Base-by-base conservation (phyloP, 1,140 invertebrate genomes). In the Venustaconcha ellipsiformis region DNA sequence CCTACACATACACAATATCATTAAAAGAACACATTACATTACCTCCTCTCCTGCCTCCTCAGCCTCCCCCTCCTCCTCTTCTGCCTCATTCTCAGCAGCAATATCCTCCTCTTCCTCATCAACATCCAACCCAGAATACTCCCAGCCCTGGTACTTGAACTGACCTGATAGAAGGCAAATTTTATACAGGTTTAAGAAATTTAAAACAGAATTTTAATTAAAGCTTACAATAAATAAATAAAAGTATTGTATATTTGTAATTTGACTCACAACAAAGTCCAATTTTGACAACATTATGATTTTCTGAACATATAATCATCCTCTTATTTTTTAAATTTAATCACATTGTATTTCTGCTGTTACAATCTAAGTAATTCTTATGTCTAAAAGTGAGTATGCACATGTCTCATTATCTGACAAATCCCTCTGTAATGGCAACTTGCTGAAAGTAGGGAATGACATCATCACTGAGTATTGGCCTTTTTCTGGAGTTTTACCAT, bases 31-130 rank as follows among this genome's bases (percentile, higher is more conserved):
- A 48, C 37, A 48, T 48, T 48, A 48, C 8, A 48, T 67, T 75
- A 83, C 83, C 79, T 85, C 84, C 67, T 82, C 84, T 62, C 80
- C 84, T 4, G 72, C 78, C 57, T 83, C 85, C 65, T 84, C 84
- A 57, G 85, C 82, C 63, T 84, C 86, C 73, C 86, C 87, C 69
- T 87, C 84, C n/a, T 85, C 82, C 68, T 83, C 84, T 48, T 82
- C 81, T 14, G 70, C 80, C 17, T 81, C 81, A 67, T 74, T 78
- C 70, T 86, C 84, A 76, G 82, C 85, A 23, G 86, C 88, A 14
- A 72, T 67, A 71, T 89, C 87, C 76, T 89, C 88, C 59, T 89
- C 89, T 64, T 87, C 89, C 67, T 89, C 88, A 82, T 89, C 89
- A 20, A 86, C 73, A 74, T 89, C 88, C 73, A 84, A 79, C 23